A percentile compares a stretch with the other conserved stretches of the same genome.
phyloP scores from a whole-genome alignment of 2,113 vertebrate species.

The Chloropsis cyanopogon region DNA sequence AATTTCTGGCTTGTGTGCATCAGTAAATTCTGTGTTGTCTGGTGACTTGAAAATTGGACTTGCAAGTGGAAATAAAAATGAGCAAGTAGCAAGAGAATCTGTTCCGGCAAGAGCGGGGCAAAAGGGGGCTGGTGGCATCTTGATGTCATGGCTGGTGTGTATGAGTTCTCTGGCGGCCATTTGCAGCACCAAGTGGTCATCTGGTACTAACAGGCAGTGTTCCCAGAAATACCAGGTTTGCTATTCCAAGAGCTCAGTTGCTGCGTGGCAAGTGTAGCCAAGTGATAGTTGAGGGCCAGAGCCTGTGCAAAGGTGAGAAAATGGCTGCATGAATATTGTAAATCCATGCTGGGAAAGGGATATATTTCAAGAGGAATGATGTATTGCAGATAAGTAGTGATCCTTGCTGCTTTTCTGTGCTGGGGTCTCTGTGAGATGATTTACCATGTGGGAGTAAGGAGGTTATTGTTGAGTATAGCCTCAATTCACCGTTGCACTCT shows the following conservation, averaged over 20 bases:
- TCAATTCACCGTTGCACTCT: not conserved
- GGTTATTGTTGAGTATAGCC: not conserved
- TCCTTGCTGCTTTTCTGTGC: not conserved
- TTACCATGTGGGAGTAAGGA: not conserved
- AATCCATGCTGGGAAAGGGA: not conserved
- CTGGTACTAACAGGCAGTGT: not conserved
- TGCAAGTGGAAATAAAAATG: not conserved
- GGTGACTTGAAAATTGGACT: not conserved
- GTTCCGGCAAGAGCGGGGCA: not conserved
- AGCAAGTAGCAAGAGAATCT: not conserved
- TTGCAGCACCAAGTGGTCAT: not conserved
- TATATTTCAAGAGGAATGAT: not conserved
- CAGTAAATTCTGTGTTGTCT: slow-evolving; percentile 14
- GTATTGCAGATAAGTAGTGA: not conserved
- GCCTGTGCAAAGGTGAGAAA: not conserved
- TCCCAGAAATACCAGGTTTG: not conserved
- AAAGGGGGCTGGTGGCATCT: not conserved
- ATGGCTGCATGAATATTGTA: not conserved
- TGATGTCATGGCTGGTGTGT: not conserved
- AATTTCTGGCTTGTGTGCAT: slow-evolving; percentile 9
- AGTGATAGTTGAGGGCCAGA: not conserved
- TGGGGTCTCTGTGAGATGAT: not conserved
- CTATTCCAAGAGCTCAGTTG: not conserved
- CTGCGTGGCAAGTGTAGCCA: not conserved
- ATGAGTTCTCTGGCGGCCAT: not conserved